Percentiles rank a stretch among this genome's conserved stretches.
phyloP scores from a whole-genome alignment of 1,140 invertebrate genomes.

The Popillia japonica region DNA sequence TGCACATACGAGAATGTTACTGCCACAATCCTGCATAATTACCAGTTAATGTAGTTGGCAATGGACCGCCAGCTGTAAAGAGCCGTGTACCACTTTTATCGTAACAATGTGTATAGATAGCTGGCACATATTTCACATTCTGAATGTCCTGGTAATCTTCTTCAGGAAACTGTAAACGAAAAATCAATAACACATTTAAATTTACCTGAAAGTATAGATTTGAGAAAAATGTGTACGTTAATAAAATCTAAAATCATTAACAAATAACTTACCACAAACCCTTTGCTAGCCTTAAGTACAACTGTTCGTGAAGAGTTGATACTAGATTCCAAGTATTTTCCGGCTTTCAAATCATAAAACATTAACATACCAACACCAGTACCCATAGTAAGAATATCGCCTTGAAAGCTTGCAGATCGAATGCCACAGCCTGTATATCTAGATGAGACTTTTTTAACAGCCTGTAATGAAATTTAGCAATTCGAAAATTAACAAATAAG shows the following conservation, averaged over 20 bases:
- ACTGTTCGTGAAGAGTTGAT: constrained; percentile 88
- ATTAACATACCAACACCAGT: constrained; percentile 91
- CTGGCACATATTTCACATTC: constrained; percentile 87
- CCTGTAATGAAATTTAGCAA: constrained; percentile 49
- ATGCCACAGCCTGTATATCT: constrained; percentile 87
- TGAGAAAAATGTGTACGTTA: neutral
- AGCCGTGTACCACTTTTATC: constrained; percentile 89
- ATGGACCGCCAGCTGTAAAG: constrained; percentile 93
- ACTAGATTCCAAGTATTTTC: constrained; percentile 90
- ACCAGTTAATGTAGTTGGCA: constrained; percentile 88
- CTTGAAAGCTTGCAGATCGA: constrained; percentile 89
- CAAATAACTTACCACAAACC: constrained; percentile 80
- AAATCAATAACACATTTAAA: neutral
- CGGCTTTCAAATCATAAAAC: constrained; percentile 92
- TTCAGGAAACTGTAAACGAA: constrained; percentile 73
- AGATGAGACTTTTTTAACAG: constrained; percentile 73
- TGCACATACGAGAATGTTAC: constrained; percentile 25
- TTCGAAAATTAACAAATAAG: neutral
- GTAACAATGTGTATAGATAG: constrained; percentile 96
- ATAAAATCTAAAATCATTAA: neutral
- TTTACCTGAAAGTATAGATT: neutral
- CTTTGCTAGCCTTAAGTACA: constrained; percentile 86
- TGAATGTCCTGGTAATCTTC: constrained; percentile 82
- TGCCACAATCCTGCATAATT: constrained; percentile 79
- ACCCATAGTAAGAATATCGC: constrained; percentile 89